phyloP scores from a whole-genome alignment of 35 echinoderm and acorn worm genomes.

The Diadema setosum region DNA sequence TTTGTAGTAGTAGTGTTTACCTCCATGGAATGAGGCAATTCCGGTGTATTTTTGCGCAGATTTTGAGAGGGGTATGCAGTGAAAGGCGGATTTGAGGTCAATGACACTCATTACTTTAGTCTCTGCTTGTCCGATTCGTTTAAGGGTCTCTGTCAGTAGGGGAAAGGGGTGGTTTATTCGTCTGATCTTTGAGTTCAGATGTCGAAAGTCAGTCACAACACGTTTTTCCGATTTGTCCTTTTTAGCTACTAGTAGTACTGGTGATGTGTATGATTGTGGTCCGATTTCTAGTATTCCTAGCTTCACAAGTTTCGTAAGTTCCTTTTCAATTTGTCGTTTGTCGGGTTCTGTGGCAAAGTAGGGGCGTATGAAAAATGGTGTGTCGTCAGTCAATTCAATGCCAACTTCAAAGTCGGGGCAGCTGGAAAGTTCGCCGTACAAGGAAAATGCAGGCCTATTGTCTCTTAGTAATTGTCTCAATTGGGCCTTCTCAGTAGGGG shows the following conservation, averaged over 20 bases:
- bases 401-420: conserved; percentile 26
- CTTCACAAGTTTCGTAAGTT: conserved; percentile 39
- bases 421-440: conserved; percentile 31
- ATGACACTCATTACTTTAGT: too few species aligned
- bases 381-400: not conserved
- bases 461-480: not conserved
- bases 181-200: conserved; percentile 23
- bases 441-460: conserved; percentile 19
- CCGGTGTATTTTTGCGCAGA: too few species aligned
- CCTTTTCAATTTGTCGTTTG: conserved; percentile 17
- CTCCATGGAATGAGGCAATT: conserved; percentile 52
- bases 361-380: not conserved
- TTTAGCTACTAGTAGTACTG: conserved; percentile 43
- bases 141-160: conserved; percentile 21
- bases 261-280: conserved; percentile 50
- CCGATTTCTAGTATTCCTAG: conserved; percentile 38
- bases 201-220: too few species aligned
- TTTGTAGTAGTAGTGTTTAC: too few species aligned
- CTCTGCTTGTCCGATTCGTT: too few species aligned
- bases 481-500: not conserved
- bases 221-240: conserved; percentile 24
- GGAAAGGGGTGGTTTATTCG: conserved; percentile 56
- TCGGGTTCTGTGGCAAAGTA: conserved; percentile 30
- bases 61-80: too few species aligned
- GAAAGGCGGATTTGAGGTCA: too few species aligned